These are phyloP conservation scores for Tursiops truncatus DNA, from an alignment of 2,113 vertebrate species.

Conservation along the genomic window DNA sequence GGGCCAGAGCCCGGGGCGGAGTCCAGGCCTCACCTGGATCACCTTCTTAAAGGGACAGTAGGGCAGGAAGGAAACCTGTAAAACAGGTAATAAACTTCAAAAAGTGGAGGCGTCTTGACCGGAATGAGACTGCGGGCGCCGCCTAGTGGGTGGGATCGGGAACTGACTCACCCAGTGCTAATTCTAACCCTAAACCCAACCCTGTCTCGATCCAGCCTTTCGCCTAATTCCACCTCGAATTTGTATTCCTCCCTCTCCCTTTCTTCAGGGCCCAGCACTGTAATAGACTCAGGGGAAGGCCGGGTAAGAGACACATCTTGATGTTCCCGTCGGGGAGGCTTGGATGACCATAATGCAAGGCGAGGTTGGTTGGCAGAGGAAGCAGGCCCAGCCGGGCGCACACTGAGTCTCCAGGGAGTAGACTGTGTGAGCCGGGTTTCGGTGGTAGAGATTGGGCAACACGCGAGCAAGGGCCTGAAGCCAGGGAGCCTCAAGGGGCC, in stretches of 20 bases:
- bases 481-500: slow-evolving; percentile 51
- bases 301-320: not conserved
- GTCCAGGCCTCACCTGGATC: slow-evolving; percentile 70
- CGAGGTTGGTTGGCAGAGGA: not conserved
- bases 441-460: slow-evolving; percentile 53
- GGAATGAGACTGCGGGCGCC: slow-evolving; percentile 54
- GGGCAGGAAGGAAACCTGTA: slow-evolving; percentile 50
- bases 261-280: not conserved
- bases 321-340: not conserved
- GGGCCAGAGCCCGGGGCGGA: slow-evolving; percentile 40
- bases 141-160: slow-evolving; percentile 47
- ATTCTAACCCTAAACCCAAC: not conserved
- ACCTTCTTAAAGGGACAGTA: slow-evolving; percentile 78
- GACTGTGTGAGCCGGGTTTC: not conserved
- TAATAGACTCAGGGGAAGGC: not conserved
- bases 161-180: not conserved
- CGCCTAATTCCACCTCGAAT: not conserved
- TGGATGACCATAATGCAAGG: not conserved
- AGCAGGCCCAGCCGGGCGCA: not conserved
- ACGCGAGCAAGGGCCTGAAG: not conserved
- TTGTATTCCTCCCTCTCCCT: not conserved
- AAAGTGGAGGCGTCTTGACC: not conserved
- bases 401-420: not conserved
- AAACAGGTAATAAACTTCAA: slow-evolving; percentile 46
- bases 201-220: not conserved